Percentiles rank a stretch among this genome's conserved stretches.
These are phyloP conservation scores for Tychaedon coryphoeus DNA, from an alignment of 2,113 vertebrate species.

Conservation along the genomic window DNA sequence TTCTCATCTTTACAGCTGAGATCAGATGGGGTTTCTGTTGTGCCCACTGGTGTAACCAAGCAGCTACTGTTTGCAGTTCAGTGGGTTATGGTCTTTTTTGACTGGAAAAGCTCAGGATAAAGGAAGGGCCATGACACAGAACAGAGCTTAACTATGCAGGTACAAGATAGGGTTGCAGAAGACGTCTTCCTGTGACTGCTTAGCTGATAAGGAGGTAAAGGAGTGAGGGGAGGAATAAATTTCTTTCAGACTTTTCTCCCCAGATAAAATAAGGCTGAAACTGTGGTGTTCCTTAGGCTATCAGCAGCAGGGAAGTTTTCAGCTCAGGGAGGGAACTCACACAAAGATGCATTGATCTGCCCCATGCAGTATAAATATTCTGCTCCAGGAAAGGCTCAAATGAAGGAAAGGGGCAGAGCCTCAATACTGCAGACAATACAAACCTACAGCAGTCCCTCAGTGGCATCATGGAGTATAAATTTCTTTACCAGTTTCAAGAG, in stretches of 20 bases:
- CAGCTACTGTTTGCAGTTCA: not conserved
- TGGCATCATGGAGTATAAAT: not conserved
- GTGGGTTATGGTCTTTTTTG: not conserved
- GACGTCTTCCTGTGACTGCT: not conserved
- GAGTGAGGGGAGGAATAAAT: not conserved
- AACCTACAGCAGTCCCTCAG: not conserved
- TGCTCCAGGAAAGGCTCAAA: not conserved
- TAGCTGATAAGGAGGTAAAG: not conserved
- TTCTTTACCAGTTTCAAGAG: not conserved
- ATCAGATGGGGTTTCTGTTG: not conserved
- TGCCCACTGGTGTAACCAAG: not conserved
- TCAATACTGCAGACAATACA: not conserved
- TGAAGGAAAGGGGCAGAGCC: not conserved
- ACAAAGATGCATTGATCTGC: not conserved
- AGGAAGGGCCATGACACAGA: not conserved
- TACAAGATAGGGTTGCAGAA: not conserved
- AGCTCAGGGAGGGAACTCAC: not conserved
- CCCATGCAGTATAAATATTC: accelerated
- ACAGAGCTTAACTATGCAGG: not conserved
- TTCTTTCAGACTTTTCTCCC: not conserved
- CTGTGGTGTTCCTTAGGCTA: not conserved
- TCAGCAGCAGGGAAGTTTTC: not conserved
- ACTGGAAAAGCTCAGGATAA: not conserved
- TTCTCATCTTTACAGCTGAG: not conserved
- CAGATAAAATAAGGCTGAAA: not conserved